Evolutionary conservation across 30 jellyfish, hydroid and myxozoan genomes (phyloP), one percentile per base, ranked within the genome.

Genomic region (Aurelia sp.): DNA sequence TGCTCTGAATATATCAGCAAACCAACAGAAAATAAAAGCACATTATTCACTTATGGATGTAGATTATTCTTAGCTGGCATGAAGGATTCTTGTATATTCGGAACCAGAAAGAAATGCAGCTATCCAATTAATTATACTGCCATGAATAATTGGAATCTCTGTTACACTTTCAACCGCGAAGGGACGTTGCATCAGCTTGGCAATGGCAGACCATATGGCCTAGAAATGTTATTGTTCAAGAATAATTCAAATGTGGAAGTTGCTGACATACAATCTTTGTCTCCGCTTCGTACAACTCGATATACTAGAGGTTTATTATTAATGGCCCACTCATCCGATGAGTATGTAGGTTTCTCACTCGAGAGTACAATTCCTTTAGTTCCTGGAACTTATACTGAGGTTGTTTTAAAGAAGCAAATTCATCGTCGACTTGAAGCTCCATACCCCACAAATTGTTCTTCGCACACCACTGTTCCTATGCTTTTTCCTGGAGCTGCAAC

Each of bases 321-420:
- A 57, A 17, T 6, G 16, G 74, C 55, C 6, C 73, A 74, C 60
- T 19, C 86, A 16, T 57, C 86, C 5, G 21, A 50, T 58, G 47
- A 8, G 8, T 20, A 12, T 16, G 23, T 57, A 13, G 74, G 74
- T 4, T 58, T 51, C 62, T 18, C n/a, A 51, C 8, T 21, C 51
- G 74, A 48, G 33, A 53, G 27, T 10, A 4, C 52, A 2, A 74
- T 74, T 15, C 58, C 48, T 55, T 58, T 74, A 21, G 8, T 30
- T 18, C 89, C 89, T 40, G 79, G 79, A 13, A 16, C 62, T 11
- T 30, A 41, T 20, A 62, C 67, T 30, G 79, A 78, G 52, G 79
- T 78, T 13, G 16, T 65, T 33, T 55, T 78, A 30, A 50, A 78
- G 69, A 78, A 62, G 52, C 40, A 19, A 31, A 79, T 61, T 8